Evolutionary conservation across 2,113 vertebrate species (phyloP).

Genomic region (Percopsis transmontana): DNA sequence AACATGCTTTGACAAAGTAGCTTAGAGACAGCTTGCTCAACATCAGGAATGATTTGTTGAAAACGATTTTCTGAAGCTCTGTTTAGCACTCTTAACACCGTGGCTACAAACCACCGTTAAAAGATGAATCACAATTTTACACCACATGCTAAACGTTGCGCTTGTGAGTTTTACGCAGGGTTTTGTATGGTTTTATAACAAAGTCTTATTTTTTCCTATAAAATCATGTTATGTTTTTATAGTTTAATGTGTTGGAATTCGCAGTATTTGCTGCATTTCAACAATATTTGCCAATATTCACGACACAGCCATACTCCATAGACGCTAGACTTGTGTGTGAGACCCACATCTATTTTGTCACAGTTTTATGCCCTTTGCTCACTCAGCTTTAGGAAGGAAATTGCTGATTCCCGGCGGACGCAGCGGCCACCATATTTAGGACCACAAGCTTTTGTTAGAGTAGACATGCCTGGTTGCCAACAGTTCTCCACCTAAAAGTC

Average conservation of each 20-base stretch:
- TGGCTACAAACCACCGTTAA: neutral
- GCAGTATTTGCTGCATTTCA: too few relatives aligned
- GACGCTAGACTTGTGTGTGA: constrained; percentile 39
- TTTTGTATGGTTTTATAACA: neutral
- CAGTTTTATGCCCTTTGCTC: constrained; percentile 78
- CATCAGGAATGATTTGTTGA: too few relatives aligned
- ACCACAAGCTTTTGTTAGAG: constrained; percentile 88
- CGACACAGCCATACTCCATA: constrained; percentile 4
- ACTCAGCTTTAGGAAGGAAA: constrained; percentile 94
- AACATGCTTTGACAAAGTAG: too few relatives aligned
- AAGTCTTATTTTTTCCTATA: neutral
- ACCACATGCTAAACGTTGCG: neutral
- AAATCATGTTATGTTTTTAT: neutral
- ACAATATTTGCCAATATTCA: too few relatives aligned
- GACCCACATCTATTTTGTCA: constrained; percentile 55
- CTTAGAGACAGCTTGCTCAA: too few relatives aligned
- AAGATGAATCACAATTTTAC: neutral
- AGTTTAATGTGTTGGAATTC: too few relatives aligned
- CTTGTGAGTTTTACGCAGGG: neutral
- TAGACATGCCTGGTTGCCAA: constrained; percentile 81
- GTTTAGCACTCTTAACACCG: too few relatives aligned
- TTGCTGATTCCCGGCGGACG: constrained; percentile 78
- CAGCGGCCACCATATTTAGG: constrained; percentile 85
- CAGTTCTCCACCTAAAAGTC: constrained; percentile 87
- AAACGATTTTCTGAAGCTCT: too few relatives aligned